Conservation (phyloP, 2,113 vertebrate species). For the Chloroceryle aenea region DNA sequence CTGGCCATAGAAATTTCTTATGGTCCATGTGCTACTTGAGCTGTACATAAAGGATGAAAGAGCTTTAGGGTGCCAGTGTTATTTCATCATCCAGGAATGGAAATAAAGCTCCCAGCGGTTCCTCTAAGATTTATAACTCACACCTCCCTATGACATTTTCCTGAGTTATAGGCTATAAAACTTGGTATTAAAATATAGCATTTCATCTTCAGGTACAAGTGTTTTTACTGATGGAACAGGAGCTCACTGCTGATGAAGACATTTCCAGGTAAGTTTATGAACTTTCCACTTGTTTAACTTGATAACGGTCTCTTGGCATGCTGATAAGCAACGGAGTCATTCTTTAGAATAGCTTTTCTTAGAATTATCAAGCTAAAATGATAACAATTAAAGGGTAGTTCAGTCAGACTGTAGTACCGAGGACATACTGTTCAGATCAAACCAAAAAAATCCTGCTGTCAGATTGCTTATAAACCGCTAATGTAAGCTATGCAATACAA, state of each 20-base stretch:
- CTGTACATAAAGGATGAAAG: neutral
- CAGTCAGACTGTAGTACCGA: neutral
- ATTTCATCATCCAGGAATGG: neutral
- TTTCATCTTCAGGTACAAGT: slow-evolving; percentile 84
- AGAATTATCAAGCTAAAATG: neutral
- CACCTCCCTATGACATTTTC: neutral
- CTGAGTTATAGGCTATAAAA: neutral
- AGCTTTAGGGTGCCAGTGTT: neutral
- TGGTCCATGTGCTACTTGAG: neutral
- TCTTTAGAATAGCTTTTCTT: neutral
- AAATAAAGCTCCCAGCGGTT: neutral
- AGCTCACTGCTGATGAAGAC: slow-evolving; percentile 95
- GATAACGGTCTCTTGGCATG: neutral
- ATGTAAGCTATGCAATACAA: neutral
- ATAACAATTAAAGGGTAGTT: neutral
- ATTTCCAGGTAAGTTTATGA: slow-evolving; percentile 87
- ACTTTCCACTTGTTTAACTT: neutral
- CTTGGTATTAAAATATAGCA: neutral
- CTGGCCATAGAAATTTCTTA: neutral
- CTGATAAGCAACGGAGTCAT: neutral
- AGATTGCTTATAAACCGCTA: neutral
- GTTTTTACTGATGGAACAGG: slow-evolving; percentile 91
- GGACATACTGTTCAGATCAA: neutral
- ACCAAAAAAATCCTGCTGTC: neutral
- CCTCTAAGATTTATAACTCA: neutral